Evolutionary conservation across 2,888 invertebrate species (phyloP).

Genomic region (Steinernema carpocapsae): DNA sequence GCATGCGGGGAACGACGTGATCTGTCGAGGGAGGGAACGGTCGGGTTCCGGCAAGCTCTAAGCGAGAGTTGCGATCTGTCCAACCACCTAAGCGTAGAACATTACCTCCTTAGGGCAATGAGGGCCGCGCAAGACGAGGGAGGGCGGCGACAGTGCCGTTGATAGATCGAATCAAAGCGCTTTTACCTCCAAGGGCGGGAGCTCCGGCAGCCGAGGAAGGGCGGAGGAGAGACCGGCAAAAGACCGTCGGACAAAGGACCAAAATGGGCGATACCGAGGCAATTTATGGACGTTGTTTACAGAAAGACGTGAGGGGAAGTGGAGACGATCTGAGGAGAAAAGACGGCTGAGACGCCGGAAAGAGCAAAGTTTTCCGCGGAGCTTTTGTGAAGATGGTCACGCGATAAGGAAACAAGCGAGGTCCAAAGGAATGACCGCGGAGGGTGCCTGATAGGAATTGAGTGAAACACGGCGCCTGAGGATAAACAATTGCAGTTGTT

Average conservation of each 20-base stretch:
- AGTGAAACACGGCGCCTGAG: too few relatives aligned
- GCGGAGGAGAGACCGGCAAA: not conserved
- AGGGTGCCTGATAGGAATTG: too few relatives aligned
- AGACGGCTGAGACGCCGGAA: too few relatives aligned
- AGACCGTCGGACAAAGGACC: conserved; percentile 12
- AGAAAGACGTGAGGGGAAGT: not conserved
- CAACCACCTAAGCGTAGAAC: too few relatives aligned
- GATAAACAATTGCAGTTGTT: too few relatives aligned
- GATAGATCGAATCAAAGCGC: not conserved
- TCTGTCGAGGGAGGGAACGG: not conserved
- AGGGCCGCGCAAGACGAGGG: conserved; percentile 14
- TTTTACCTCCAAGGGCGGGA: conserved; percentile 14
- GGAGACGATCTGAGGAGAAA: not conserved
- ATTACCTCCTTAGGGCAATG: too few relatives aligned
- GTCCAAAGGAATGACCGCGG: too few relatives aligned
- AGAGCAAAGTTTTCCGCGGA: too few relatives aligned
- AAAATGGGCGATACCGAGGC: conserved; percentile 18
- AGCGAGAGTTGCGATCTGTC: too few relatives aligned
- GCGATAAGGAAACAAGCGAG: too few relatives aligned
- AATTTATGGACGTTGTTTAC: conserved; percentile 29
- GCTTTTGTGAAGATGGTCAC: too few relatives aligned
- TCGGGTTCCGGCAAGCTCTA: not conserved
- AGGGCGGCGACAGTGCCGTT: not conserved
- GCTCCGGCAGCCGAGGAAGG: not conserved
- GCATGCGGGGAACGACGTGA: not conserved